Evolutionary conservation across 2,888 invertebrate genomes (phyloP).

Genomic region (Horisme vitalbata): DNA sequence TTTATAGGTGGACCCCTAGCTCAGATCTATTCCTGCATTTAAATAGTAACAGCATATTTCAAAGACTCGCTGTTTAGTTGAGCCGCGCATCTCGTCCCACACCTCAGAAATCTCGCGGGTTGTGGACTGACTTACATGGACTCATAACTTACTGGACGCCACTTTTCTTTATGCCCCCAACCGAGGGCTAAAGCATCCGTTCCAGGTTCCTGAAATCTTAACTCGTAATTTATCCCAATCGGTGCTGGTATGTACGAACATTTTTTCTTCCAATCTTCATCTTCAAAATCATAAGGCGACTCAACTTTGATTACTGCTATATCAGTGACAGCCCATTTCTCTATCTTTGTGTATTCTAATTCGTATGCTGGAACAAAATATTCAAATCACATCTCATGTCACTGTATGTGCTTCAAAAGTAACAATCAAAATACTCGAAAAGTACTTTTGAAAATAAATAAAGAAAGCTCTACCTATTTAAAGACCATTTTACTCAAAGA

Average conservation of each 20-base stretch:
- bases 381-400: no score
- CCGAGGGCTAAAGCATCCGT: slow-evolving; percentile 41
- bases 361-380: slow-evolving; percentile 44
- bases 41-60: no score
- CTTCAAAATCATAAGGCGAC: slow-evolving; percentile 38
- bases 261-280: slow-evolving; percentile 9
- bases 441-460: no score
- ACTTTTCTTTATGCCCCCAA: slow-evolving; percentile 43
- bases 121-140: neutral
- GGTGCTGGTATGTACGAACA: slow-evolving; percentile 43
- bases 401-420: no score
- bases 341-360: slow-evolving; percentile 39
- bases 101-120: no score
- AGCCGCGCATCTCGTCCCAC: no score
- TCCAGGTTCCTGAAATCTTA: slow-evolving; percentile 34
- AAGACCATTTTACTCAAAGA: no score
- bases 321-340: slow-evolving; percentile 51
- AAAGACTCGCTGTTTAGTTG: no score
- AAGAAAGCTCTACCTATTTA: no score
- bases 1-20: no score
- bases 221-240: slow-evolving; percentile 45
- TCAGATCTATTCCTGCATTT: no score
- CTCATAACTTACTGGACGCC: slow-evolving; percentile 27
- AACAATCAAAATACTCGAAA: no score
- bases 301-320: slow-evolving; percentile 55